Conservation (phyloP, 2,888 invertebrate species). For the Galeopsomyia nigrocyanea region DNA sequence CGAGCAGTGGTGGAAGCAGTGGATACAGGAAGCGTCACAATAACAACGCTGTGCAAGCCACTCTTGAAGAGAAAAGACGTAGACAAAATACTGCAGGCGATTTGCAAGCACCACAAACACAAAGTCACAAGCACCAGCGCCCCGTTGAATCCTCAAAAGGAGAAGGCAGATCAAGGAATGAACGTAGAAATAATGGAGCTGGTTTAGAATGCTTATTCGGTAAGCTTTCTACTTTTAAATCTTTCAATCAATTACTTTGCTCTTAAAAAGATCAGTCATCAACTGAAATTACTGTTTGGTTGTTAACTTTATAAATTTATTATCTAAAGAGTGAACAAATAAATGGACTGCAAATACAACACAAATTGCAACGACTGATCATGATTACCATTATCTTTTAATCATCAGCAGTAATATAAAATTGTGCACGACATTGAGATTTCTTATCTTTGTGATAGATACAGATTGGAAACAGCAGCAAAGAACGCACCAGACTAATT, state of each 20-base stretch:
- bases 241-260: neutral
- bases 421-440: slow-evolving; percentile 26
- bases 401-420: slow-evolving; percentile 27
- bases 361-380: neutral
- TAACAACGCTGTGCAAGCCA: slow-evolving; percentile 59
- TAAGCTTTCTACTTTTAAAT: slow-evolving; percentile 47
- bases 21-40: slow-evolving; percentile 66
- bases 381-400: slow-evolving; percentile 7
- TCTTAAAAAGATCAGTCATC: too few relatives aligned
- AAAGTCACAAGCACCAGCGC: slow-evolving; percentile 55
- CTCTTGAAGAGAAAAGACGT: slow-evolving; percentile 64
- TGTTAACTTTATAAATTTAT: slow-evolving; percentile 10
- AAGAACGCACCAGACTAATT: slow-evolving; percentile 60
- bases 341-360: neutral
- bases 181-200: slow-evolving; percentile 63
- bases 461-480: slow-evolving; percentile 64
- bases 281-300: neutral
- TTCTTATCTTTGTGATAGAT: slow-evolving; percentile 52
- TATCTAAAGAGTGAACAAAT: neutral
- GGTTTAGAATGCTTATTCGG: slow-evolving; percentile 65
- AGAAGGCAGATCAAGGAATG: slow-evolving; percentile 61
- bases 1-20: slow-evolving; percentile 55
- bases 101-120: slow-evolving; percentile 56
- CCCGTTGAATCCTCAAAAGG: slow-evolving; percentile 59
- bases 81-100: slow-evolving; percentile 60